Evolutionary conservation across 2,888 invertebrate genomes (phyloP), one percentile per base, ranked within the genome.

Genomic region (Melanargia galathea): DNA sequence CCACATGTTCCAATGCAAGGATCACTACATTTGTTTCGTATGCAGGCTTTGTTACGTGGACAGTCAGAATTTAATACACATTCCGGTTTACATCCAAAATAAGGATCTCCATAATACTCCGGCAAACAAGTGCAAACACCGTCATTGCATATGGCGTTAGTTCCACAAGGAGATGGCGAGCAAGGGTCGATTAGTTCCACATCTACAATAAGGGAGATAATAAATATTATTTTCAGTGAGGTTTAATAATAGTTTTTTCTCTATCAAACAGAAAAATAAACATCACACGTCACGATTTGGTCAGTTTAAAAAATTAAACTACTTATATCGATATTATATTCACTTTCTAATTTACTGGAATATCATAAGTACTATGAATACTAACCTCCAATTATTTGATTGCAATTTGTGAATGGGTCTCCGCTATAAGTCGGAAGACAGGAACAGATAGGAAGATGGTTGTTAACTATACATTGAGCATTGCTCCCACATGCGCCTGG

Each of bases 1-100:
- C 95, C 96, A 82, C 96, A 95, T 18, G 94, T 93, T 71, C 94
- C 94, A 45, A 92, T 83, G 74, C 96, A 96, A 13, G 96, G 96
- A 83, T 96, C 93, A 20, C 81, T 82, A 78, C 96, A 96, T 84
- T 95, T 95, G 72, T 94, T 94, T 70, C 92, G 93, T 35, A 95
- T 92, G 79, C 97, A 97, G 48, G 96, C 95, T 73, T 88, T 93
- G 73, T 94, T 87, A 66, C 93, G 85, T 0, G 93, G 78, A 75
- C 96, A 96, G 71, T 96, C 96, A 0, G 93, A 93, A 80, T 95
- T 96, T 5, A 95, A 88, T 40, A 96, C 92, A 82, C 96, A 96
- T 87, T 96, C 96, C 0, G 96, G 96, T 69, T 95, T 93, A 77
- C 96, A 96, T 57, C 94, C 94, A 58, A 92, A 84, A 75, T 94